These are phyloP conservation scores for Seriola aureovittata DNA, from an alignment of 2,113 vertebrate genomes.

Conservation along the genomic window DNA sequence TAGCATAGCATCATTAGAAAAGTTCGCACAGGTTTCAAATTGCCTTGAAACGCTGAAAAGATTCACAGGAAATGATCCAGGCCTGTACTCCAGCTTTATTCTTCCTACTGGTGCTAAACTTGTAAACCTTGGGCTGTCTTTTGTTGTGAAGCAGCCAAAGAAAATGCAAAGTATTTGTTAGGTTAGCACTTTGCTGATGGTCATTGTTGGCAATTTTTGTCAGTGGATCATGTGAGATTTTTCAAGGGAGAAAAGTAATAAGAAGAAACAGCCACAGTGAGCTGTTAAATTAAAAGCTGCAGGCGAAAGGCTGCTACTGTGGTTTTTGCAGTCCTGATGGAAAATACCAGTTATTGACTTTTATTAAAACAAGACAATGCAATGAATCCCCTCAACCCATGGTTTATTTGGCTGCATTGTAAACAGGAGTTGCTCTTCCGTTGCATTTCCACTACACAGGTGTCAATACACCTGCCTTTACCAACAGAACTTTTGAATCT, in stretches of 20 bases:
- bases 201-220: slow-evolving; percentile 9
- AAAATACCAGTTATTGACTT: slow-evolving; percentile 4
- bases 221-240: slow-evolving; percentile 7
- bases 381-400: background rate
- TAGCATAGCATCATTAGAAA: background rate
- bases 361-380: background rate
- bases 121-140: background rate
- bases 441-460: background rate
- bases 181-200: slow-evolving; percentile 1
- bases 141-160: slow-evolving; percentile 3
- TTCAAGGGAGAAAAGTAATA: slow-evolving; percentile 26
- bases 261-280: slow-evolving; percentile 1
- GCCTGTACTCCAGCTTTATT: background rate
- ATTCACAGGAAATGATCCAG: background rate
- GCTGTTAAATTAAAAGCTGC: slow-evolving; percentile 29
- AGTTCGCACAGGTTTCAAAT: background rate
- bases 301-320: background rate
- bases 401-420: background rate
- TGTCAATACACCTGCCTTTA: background rate
- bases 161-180: slow-evolving; percentile 16
- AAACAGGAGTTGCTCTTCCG: background rate
- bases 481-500: background rate
- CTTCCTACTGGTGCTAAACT: background rate
- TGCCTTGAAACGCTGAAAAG: background rate
- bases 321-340: background rate